Evolutionary conservation across 2,113 vertebrate genomes (phyloP), one percentile per base, ranked within the genome.

Genomic region (Actenoides lindsayi): DNA sequence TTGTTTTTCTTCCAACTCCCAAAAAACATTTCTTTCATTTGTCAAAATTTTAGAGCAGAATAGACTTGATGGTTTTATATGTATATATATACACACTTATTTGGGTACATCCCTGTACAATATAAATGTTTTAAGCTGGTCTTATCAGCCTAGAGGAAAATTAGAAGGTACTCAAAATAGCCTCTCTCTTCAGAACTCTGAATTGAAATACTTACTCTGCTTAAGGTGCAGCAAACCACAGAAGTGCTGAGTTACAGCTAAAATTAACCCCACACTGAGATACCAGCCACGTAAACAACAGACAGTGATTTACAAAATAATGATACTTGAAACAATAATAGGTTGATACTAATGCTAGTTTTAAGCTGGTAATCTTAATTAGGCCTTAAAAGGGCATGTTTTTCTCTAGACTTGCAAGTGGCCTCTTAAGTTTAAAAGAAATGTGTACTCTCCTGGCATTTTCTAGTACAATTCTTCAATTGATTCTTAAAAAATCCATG

Each of bases 381-480:
- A 78, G 89, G 35, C 82, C 20, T 90, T 75, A 37, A 67, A 83
- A 94, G 65, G 90, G 56, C 14, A 14, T 91, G 28, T 30, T 84
- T 65, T 81, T 39, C 80, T 89, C 41, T 31, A 59, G 50, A 48
- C 39, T 68, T 96, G 80, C 91, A 98, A 96, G 90, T 94, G 71
- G 81, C 96, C 89, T 96, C 96, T 96, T 93, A 54, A 95, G 77
- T 91, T 96, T 95, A 96, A 98, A 95, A 51, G 64, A 70, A 76
- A 50, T 95, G 16, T 97, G 53, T 95, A 30, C 92, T 95, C 59
- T 93, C 63, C 39, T 97, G 80, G 84, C 95, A 96, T 97, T 93
- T 96, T 96, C 51, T 74, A 83, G 89, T 90, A 94, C 94, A 97
- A 91, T 96, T 97, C 93, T 67, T 65, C 3, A 93, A 73, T 24